These are phyloP conservation scores for Drepana falcataria DNA, from an alignment of 2,888 invertebrate genomes.

Conservation along the genomic window DNA sequence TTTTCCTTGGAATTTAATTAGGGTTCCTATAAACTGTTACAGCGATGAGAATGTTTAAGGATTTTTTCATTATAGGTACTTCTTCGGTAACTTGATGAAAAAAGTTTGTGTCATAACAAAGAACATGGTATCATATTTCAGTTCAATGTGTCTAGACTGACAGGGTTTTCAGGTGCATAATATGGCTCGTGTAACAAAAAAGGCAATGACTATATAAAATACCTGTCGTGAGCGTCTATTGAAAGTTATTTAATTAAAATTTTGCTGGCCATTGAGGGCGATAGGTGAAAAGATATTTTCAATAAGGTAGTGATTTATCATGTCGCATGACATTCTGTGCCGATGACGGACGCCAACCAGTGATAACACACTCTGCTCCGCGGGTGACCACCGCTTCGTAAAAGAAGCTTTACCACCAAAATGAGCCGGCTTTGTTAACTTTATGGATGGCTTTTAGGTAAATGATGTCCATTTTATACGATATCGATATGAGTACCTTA, in stretches of 20 bases:
- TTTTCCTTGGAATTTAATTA: slow-evolving; percentile 1
- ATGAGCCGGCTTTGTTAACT: slow-evolving; percentile 17
- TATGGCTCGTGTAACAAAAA: too few species aligned
- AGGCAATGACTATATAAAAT: too few species aligned
- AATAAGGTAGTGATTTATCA: slow-evolving; percentile 30
- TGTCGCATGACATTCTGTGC: slow-evolving; percentile 13
- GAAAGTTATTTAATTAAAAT: neutral
- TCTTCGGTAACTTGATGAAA: neutral
- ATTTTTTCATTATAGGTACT: too few species aligned
- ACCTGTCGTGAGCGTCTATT: neutral
- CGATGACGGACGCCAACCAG: slow-evolving; percentile 19
- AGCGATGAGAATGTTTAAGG: neutral
- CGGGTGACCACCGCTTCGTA: slow-evolving; percentile 17
- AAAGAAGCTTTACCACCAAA: slow-evolving; percentile 6
- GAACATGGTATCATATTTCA: too few species aligned
- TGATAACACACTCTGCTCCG: slow-evolving; percentile 23
- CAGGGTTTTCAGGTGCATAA: too few species aligned
- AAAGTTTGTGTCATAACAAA: neutral
- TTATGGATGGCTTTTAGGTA: slow-evolving; percentile 4
- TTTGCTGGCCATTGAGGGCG: neutral
- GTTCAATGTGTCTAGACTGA: too few species aligned
- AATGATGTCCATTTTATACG: slow-evolving; percentile 1
- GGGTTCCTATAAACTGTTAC: neutral
- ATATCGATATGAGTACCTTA: neutral
- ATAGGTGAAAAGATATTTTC: slow-evolving; percentile 13